These are phyloP conservation scores for Pelusios castaneus DNA, from an alignment of 2,113 vertebrate species.

Conservation along the genomic window DNA sequence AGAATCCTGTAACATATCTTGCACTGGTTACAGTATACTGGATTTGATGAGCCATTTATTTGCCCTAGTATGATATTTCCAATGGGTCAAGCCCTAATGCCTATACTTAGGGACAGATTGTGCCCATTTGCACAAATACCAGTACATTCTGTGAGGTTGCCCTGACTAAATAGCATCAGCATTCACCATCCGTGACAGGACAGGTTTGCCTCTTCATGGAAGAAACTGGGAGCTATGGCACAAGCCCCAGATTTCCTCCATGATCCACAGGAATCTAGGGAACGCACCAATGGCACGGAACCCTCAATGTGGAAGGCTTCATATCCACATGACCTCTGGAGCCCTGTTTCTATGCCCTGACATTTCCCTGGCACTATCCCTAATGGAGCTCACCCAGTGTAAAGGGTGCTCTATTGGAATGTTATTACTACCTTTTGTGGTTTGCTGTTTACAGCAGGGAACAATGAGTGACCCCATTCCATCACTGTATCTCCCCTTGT, in stretches of 20 bases:
- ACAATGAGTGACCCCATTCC: not conserved
- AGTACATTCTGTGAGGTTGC: not conserved
- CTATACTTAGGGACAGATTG: not conserved
- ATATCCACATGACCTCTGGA: not conserved
- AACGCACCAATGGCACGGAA: not conserved
- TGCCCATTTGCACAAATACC: not conserved
- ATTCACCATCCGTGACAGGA: not conserved
- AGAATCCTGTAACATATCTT: not conserved
- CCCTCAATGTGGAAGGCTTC: not conserved
- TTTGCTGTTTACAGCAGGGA: not conserved
- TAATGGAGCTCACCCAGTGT: not conserved
- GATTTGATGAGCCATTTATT: not conserved
- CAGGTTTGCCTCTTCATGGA: not conserved
- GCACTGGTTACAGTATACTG: not conserved
- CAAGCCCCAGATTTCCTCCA: not conserved
- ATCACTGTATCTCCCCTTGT: not conserved
- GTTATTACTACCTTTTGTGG: not conserved
- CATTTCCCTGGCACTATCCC: not conserved
- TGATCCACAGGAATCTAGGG: not conserved
- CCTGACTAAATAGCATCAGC: not conserved
- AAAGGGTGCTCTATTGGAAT: not conserved
- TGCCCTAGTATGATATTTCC: not conserved
- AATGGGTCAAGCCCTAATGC: not conserved
- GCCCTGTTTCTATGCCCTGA: not conserved
- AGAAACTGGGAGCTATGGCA: not conserved